Evolutionary conservation across 2,888 invertebrate species (phyloP).

Genomic region (Cremastobaeus sp.): DNA sequence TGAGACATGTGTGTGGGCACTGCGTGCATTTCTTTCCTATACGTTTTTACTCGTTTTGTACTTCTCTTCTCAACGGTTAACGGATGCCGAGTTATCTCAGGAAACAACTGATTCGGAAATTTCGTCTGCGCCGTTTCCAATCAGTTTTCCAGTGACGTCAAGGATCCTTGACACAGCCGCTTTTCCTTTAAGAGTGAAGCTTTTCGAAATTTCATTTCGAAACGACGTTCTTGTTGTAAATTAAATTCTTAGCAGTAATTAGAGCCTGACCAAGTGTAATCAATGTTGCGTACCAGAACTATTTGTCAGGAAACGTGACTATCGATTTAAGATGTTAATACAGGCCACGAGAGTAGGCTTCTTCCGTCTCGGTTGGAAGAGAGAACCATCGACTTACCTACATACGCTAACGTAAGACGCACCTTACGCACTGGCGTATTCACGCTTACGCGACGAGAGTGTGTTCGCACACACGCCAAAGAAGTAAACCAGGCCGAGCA

Average conservation of each 20-base stretch:
- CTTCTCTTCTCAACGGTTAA: constrained; percentile 2
- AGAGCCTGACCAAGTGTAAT: constrained; percentile 68
- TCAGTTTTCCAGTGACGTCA: too few relatives aligned
- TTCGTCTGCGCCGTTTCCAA: too few relatives aligned
- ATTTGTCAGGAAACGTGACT: constrained; percentile 41
- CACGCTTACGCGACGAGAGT: constrained; percentile 57
- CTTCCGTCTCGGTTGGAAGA: constrained; percentile 64
- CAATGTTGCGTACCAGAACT: constrained; percentile 43
- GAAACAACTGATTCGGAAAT: constrained; percentile 5
- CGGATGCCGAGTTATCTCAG: constrained; percentile 30
- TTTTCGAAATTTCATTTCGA: constrained; percentile 38
- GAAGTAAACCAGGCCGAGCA: constrained; percentile 74
- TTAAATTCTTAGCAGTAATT: constrained; percentile 54
- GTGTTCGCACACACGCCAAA: constrained; percentile 55
- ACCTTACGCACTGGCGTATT: constrained; percentile 70
- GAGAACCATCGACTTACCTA: constrained; percentile 67
- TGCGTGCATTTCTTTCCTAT: constrained; percentile 27
- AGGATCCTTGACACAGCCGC: too few relatives aligned
- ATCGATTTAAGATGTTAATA: constrained; percentile 65
- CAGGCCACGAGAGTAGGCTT: constrained; percentile 69
- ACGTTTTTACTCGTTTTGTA: background rate
- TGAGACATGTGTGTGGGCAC: constrained; percentile 34
- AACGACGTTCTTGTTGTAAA: constrained; percentile 12
- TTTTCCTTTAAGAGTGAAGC: too few relatives aligned
- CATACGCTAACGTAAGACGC: constrained; percentile 66